Conservation (phyloP, 2,888 invertebrate genomes). For the Hybos culiciformis region DNA sequence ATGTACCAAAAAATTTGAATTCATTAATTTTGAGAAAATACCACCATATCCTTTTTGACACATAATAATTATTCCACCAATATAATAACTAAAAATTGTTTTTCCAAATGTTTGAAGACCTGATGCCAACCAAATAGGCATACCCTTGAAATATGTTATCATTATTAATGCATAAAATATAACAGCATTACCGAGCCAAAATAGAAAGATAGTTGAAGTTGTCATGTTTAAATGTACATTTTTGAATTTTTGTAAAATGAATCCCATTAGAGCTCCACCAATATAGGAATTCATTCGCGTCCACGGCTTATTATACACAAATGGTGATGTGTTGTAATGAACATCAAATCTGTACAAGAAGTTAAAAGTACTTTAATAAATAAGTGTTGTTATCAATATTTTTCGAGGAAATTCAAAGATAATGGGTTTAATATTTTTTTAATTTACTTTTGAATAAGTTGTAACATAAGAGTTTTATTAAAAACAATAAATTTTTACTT, state of each 20-base stretch:
- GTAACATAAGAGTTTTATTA: not conserved
- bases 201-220: not conserved
- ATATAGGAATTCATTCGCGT: constrained; percentile 6
- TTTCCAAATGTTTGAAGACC: constrained; percentile 5
- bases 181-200: not conserved
- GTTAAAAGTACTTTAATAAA: not conserved
- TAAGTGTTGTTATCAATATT: not conserved
- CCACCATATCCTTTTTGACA: constrained; percentile 5
- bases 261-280: constrained; percentile 5
- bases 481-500: not conserved
- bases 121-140: constrained; percentile 1
- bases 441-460: not conserved
- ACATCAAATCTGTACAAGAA: constrained; percentile 3
- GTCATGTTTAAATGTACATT: not conserved
- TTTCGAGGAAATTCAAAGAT: too few relatives aligned
- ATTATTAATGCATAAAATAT: not conserved
- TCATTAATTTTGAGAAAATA: not conserved
- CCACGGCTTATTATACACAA: constrained; percentile 4
- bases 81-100: constrained; percentile 1
- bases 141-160: constrained; percentile 3
- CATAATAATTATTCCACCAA: constrained; percentile 5
- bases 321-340: constrained; percentile 2
- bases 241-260: not conserved
- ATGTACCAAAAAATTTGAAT: constrained; percentile 1
- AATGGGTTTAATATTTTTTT: not conserved